phyloP scores from a whole-genome alignment of 2,113 vertebrate species.

The Tragulus kanchil region DNA sequence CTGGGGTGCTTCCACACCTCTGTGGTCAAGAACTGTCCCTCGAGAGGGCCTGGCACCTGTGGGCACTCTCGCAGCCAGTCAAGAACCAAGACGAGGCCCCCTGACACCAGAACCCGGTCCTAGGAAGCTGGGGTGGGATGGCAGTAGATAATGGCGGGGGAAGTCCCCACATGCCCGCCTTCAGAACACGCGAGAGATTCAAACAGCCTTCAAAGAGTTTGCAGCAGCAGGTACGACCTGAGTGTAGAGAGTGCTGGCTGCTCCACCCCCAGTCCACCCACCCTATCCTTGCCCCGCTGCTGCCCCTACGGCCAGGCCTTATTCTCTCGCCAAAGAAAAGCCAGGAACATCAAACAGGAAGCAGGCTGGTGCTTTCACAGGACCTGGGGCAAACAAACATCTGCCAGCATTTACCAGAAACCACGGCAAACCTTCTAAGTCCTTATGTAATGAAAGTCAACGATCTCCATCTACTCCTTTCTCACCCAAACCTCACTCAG shows the following conservation, averaged over 20 bases:
- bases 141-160: background rate
- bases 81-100: background rate
- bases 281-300: background rate
- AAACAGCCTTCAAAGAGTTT: background rate
- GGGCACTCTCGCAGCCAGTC: background rate
- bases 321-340: background rate
- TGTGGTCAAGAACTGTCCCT: background rate
- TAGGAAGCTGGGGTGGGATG: background rate
- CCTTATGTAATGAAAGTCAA: slow-evolving; percentile 44
- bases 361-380: slow-evolving; percentile 21
- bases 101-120: background rate
- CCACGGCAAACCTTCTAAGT: slow-evolving; percentile 65
- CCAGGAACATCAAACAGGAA: background rate
- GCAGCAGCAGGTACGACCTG: background rate
- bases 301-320: background rate
- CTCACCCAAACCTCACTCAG: background rate
- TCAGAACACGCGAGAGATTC: background rate
- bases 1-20: background rate
- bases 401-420: slow-evolving; percentile 67
- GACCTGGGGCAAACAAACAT: slow-evolving; percentile 58
- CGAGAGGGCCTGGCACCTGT: accelerated
- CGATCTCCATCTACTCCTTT: background rate
- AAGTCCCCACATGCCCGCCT: background rate
- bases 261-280: background rate
- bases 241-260: background rate